Evolutionary conservation across 2,888 invertebrate species (phyloP), one percentile per base, ranked within the genome.

Genomic region (Lasioglossum vierecki): DNA sequence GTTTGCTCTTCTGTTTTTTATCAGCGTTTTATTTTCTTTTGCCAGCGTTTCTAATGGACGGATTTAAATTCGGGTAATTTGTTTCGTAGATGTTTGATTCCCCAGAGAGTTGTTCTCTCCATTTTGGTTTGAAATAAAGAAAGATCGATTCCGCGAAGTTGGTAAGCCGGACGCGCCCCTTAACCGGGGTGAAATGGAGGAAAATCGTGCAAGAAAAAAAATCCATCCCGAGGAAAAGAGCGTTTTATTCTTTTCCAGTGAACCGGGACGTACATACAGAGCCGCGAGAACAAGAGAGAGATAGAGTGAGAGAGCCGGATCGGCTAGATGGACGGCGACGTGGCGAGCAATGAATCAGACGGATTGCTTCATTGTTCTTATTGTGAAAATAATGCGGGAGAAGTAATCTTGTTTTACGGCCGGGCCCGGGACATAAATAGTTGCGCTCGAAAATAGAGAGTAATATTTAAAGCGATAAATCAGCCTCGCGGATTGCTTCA

Each of bases 401-500:
- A 82, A 82, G 80, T 74, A 77, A 77, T 81, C 63, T 71, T 41
- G 57, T 8, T 80, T 82, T 79, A 79, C 39, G 72, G 53, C 57
- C 22, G 53, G 68, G 30, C 22, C 60, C 60, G 4, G 13, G 44
- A 49, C 81, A 70, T 78, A 78, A 80, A 80, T 81, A 81, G 79
- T 79, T 81, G 35, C 49, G 71, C 63, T 60, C 49, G 73, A 80
- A 80, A 80, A 80, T 82, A 82, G 82, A 82, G 80, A 80, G 82
- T 82, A 82, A 68, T 82, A 82, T 80, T 82, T 82, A 82, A 74
- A 60, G 68, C 26, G 46, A 80, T 82, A 82, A 82, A 80, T 82
- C 82, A 80, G 18, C 8, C 15, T 1, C 26, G 26, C 41, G 49
- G 66, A 49, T 49, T 75, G 70, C 70, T 75, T 75, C 80, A 73